Evolutionary conservation across 2,797 vertebrate species (phyloP).

Genomic region (Diceros bicornis): DNA sequence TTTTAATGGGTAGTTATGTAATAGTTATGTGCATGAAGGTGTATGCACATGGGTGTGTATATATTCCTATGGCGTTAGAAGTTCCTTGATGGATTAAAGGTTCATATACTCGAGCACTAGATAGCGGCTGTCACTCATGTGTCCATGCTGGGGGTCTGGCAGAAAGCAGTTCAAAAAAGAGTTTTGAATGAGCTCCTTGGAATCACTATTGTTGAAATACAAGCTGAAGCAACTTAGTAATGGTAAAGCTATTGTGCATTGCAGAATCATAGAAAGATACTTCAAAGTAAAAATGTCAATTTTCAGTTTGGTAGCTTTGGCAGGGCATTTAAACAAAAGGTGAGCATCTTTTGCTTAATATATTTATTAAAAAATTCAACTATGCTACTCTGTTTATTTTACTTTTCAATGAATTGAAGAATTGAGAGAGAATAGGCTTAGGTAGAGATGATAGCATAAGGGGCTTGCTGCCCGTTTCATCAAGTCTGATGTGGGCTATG

Average conservation of each 20-base stretch:
- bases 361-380: slow-evolving; percentile 48
- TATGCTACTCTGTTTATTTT: slow-evolving; percentile 73
- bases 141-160: not conserved
- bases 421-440: slow-evolving; percentile 78
- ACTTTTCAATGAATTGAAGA: slow-evolving; percentile 78
- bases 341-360: slow-evolving; percentile 26
- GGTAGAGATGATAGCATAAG: slow-evolving; percentile 60
- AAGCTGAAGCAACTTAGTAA: slow-evolving; percentile 56
- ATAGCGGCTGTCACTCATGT: slow-evolving; percentile 62
- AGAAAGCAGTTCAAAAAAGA: slow-evolving; percentile 52
- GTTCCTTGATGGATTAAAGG: slow-evolving; percentile 61
- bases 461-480: slow-evolving; percentile 70
- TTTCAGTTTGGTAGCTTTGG: slow-evolving; percentile 45
- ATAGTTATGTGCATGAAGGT: slow-evolving; percentile 55
- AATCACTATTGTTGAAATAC: slow-evolving; percentile 61
- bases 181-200: slow-evolving; percentile 70
- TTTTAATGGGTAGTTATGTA: slow-evolving; percentile 82
- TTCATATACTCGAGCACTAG: slow-evolving; percentile 48
- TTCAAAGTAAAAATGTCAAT: slow-evolving; percentile 43
- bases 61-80: slow-evolving; percentile 5
- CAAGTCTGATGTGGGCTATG: slow-evolving; percentile 64
- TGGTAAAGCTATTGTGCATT: slow-evolving; percentile 18
- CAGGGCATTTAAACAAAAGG: slow-evolving; percentile 51
- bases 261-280: slow-evolving; percentile 45
- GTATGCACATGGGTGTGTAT: not conserved